phyloP scores from a whole-genome alignment of 2,113 vertebrate genomes.

The Bolborhynchus lineola region DNA sequence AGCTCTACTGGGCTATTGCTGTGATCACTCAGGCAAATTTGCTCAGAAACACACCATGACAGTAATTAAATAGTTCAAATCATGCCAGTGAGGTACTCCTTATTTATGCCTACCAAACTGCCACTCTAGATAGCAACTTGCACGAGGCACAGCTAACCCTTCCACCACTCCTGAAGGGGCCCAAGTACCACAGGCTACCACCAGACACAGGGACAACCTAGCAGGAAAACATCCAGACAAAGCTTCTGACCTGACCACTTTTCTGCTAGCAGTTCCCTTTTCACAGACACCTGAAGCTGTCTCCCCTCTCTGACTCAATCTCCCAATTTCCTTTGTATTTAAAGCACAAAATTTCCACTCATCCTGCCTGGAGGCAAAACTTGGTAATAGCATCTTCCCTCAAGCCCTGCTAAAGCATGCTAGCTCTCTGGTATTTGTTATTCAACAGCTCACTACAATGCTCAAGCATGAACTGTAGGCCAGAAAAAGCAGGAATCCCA shows the following conservation, averaged over 20 bases:
- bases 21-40: neutral
- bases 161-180: neutral
- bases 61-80: neutral
- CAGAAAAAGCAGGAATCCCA: neutral
- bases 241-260: neutral
- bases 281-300: neutral
- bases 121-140: neutral
- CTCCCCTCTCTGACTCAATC: neutral
- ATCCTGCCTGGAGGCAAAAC: neutral
- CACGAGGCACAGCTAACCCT: neutral
- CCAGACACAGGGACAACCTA: neutral
- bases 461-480: neutral
- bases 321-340: neutral
- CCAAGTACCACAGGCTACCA: neutral
- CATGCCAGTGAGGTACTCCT: neutral
- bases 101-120: neutral
- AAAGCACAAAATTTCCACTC: neutral
- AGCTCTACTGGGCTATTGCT: neutral
- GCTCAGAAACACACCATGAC: neutral
- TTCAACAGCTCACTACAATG: neutral
- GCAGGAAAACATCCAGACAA: neutral
- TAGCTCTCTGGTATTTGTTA: neutral
- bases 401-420: neutral
- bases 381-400: neutral
- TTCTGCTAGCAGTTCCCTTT: neutral